A percentile compares a stretch with the other conserved stretches of the same genome.
phyloP scores from a whole-genome alignment of 2,113 vertebrate genomes.

The Ginglymostoma cirratum region DNA sequence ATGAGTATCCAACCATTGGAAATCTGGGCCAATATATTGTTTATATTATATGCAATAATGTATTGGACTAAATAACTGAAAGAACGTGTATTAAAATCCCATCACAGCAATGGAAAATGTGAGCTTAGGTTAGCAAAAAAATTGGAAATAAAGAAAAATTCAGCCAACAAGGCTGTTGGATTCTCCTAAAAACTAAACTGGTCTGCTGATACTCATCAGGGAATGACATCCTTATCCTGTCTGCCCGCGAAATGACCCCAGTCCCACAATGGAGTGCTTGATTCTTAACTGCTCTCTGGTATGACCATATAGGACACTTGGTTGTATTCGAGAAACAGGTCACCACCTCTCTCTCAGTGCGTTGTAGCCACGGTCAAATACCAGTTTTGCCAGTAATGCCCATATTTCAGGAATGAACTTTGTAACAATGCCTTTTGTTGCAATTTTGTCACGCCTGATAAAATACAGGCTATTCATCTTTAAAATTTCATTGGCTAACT shows the following conservation, averaged over 20 bases:
- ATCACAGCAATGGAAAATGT: background rate
- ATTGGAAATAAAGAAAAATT: background rate
- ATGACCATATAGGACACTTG: background rate
- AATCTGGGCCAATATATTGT: background rate
- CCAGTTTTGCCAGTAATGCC: background rate
- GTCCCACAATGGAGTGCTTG: background rate
- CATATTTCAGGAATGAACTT: background rate
- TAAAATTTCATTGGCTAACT: no score
- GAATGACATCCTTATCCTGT: background rate
- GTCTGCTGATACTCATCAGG: background rate
- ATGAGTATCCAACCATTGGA: no score
- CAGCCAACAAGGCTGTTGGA: background rate
- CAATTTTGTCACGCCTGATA: no score
- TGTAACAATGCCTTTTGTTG: background rate
- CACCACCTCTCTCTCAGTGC: background rate
- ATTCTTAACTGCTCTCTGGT: background rate
- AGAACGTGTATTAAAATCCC: background rate
- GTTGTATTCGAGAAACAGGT: background rate
- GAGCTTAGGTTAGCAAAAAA: background rate
- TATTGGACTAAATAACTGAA: background rate
- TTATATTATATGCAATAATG: background rate
- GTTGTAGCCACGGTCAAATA: background rate
- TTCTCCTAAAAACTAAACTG: background rate
- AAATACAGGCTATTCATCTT: no score
- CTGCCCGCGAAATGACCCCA: background rate